Evolutionary conservation across 53 echinoderm and acorn worm species (phyloP).

Genomic region (Glandiceps talaboti): DNA sequence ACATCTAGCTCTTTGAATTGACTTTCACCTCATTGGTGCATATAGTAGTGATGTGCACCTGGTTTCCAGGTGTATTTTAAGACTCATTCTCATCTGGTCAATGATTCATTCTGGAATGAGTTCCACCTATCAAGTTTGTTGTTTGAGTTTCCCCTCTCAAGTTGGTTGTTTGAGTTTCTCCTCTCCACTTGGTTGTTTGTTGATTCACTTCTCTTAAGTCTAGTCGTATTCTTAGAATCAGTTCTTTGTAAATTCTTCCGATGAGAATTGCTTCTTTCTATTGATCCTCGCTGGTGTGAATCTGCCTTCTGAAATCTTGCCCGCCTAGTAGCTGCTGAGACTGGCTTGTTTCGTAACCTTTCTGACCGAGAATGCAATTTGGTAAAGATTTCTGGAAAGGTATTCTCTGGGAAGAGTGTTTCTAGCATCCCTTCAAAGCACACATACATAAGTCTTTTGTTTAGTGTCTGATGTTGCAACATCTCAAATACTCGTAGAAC

Average conservation of each 20-base stretch:
- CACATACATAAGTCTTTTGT: constrained; percentile 91
- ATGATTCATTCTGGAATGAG: neutral
- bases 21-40: too few species aligned
- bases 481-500: constrained; percentile 82
- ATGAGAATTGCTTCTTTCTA: neutral
- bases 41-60: too few species aligned
- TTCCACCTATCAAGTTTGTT: neutral
- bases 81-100: too few species aligned
- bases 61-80: too few species aligned
- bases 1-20: too few species aligned
- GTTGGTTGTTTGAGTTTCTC: neutral
- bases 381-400: constrained; percentile 66
- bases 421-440: constrained; percentile 64
- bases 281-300: neutral
- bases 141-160: neutral
- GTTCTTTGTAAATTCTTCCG: neutral
- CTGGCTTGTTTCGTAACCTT: constrained; percentile 62
- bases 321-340: neutral
- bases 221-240: neutral
- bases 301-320: neutral
- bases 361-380: constrained; percentile 84
- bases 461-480: constrained; percentile 75
- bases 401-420: constrained; percentile 66
- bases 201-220: neutral
- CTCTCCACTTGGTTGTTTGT: neutral